phyloP scores from a whole-genome alignment of 2,888 invertebrate species.

The Nomada ferruginata region DNA sequence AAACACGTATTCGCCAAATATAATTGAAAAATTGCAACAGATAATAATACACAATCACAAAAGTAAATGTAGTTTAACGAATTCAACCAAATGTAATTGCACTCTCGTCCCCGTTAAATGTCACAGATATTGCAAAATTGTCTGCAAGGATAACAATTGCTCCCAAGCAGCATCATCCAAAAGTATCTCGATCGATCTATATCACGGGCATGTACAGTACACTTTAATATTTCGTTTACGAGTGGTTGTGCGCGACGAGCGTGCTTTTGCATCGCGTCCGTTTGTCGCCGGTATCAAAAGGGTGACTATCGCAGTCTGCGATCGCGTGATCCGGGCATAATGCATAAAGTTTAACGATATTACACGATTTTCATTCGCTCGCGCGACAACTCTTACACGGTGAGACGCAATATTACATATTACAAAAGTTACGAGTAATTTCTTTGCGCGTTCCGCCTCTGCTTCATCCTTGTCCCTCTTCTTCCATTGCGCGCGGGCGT shows the following conservation, averaged over 20 bases:
- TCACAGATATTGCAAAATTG: not conserved
- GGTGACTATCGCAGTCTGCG: not conserved
- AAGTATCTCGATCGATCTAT: not conserved
- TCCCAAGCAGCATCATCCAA: too few species aligned
- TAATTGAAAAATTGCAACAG: too few species aligned
- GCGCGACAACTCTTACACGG: conserved; percentile 28
- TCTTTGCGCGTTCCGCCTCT: conserved; percentile 10
- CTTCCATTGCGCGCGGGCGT: not conserved
- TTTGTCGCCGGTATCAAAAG: conserved; percentile 7
- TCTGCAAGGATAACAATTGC: not conserved
- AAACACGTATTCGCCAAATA: too few species aligned
- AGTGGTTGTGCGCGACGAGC: conserved; percentile 2
- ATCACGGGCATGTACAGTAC: not conserved
- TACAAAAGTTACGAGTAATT: conserved; percentile 63
- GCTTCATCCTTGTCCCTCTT: not conserved
- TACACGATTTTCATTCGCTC: conserved; percentile 51
- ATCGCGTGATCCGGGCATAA: not conserved
- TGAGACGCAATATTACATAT: conserved; percentile 47
- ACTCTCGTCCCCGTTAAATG: too few species aligned
- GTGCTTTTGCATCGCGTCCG: not conserved
- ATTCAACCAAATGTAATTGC: too few species aligned
- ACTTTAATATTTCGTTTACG: conserved; percentile 37
- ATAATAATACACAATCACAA: too few species aligned
- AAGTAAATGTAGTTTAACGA: too few species aligned
- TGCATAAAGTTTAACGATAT: conserved; percentile 51